Percentiles rank a stretch among this genome's conserved stretches.
These are phyloP conservation scores for Coremacera marginata DNA, from an alignment of 2,888 invertebrate species.

Conservation along the genomic window DNA sequence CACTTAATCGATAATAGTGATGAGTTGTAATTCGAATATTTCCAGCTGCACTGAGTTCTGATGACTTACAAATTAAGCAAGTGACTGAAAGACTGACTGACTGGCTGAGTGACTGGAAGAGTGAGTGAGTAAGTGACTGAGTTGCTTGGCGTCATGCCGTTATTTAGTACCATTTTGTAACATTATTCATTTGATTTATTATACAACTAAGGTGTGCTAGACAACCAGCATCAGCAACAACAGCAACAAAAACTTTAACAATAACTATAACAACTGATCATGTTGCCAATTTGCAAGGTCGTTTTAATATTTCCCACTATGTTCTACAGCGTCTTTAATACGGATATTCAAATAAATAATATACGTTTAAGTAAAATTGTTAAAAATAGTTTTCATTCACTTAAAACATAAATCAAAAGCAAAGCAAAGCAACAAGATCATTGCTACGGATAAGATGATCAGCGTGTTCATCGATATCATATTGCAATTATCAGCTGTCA, in stretches of 20 bases:
- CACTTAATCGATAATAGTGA: constrained; percentile 2
- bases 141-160: constrained; percentile 23
- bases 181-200: constrained; percentile 25
- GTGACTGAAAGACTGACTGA: neutral
- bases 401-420: constrained; percentile 10
- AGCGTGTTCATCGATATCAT: neutral
- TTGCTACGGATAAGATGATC: neutral
- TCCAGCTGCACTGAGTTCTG: no score
- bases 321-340: neutral
- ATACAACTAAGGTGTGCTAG: constrained; percentile 10
- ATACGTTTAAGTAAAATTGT: neutral
- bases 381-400: constrained; percentile 3
- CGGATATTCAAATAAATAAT: constrained; percentile 15
- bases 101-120: neutral
- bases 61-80: no score
- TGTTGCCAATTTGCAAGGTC: constrained; percentile 27
- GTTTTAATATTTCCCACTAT: neutral
- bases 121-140: neutral
- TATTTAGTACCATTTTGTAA: neutral
- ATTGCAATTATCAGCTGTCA: constrained; percentile 24
- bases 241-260: neutral
- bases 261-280: neutral
- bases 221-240: neutral
- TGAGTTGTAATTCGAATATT: neutral
- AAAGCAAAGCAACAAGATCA: constrained; percentile 24